Percentiles rank a stretch among this genome's conserved stretches.
These are phyloP conservation scores for Babyrousa celebensis DNA, from an alignment of 2,797 vertebrate species.

Conservation along the genomic window DNA sequence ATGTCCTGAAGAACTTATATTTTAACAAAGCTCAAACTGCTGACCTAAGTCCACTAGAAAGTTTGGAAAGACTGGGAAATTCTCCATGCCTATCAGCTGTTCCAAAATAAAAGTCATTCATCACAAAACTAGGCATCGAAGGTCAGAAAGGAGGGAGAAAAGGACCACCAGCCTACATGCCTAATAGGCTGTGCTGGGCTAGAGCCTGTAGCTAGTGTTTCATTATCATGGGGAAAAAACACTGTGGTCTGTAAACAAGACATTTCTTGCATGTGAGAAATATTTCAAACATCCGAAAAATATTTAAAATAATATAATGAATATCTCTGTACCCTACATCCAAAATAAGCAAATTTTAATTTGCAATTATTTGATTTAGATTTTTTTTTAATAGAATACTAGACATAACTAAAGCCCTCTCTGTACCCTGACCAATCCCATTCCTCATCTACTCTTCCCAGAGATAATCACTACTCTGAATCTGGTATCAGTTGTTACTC, in stretches of 20 bases:
- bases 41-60: constrained; percentile 63
- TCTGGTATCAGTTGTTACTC: neutral
- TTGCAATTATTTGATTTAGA: constrained; percentile 49
- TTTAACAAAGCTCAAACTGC: constrained; percentile 64
- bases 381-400: constrained; percentile 64
- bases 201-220: constrained; percentile 18
- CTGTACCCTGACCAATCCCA: constrained; percentile 13
- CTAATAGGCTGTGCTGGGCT: neutral
- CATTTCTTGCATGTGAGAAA: constrained; percentile 70
- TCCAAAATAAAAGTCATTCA: constrained; percentile 71
- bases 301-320: constrained; percentile 73
- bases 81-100: constrained; percentile 2
- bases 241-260: constrained; percentile 72
- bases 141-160: constrained; percentile 64
- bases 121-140: constrained; percentile 32
- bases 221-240: constrained; percentile 59
- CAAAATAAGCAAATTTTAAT: constrained; percentile 71
- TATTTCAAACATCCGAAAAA: constrained; percentile 73
- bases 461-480: constrained; percentile 57
- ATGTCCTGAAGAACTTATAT: constrained; percentile 16
- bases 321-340: constrained; percentile 43
- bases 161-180: neutral
- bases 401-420: constrained; percentile 57
- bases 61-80: constrained; percentile 67
- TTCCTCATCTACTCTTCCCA: constrained; percentile 15